Conservation (phyloP, 2,113 vertebrate species). For the Alectura lathami region DNA sequence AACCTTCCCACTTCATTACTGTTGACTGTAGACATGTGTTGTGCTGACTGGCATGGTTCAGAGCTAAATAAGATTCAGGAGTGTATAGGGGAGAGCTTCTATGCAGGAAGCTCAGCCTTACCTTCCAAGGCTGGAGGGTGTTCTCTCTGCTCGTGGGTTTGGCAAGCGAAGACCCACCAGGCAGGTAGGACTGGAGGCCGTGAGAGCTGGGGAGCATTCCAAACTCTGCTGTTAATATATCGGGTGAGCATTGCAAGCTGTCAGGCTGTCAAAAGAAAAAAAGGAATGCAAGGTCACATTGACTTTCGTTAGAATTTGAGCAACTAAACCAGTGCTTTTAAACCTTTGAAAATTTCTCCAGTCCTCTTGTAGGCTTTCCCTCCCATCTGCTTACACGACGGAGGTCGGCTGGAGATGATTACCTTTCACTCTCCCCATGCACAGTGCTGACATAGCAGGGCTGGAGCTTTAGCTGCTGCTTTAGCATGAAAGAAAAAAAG, state of each 20-base stretch:
- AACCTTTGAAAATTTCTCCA: neutral
- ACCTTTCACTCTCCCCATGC: neutral
- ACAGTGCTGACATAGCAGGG: rapidly evolving
- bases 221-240: neutral
- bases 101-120: neutral
- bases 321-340: neutral
- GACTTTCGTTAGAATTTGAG: neutral
- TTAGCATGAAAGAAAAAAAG: neutral
- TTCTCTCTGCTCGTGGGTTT: neutral
- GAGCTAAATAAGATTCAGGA: neutral
- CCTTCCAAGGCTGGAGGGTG: too few relatives aligned
- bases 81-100: neutral
- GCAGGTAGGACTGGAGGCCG: neutral
- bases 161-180: neutral
- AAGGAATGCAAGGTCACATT: neutral
- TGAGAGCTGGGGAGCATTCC: rapidly evolving
- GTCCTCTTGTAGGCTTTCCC: neutral
- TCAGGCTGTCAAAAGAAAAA: neutral
- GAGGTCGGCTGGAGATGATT: neutral
- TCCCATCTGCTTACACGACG: neutral
- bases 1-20: neutral
- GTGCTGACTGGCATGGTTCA: neutral
- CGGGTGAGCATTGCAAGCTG: neutral
- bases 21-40: neutral
- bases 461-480: neutral